Percentiles rank a stretch among this genome's conserved stretches.
These are phyloP conservation scores for Trematomus loennbergii DNA, from an alignment of 2,113 vertebrate species.

Conservation along the genomic window DNA sequence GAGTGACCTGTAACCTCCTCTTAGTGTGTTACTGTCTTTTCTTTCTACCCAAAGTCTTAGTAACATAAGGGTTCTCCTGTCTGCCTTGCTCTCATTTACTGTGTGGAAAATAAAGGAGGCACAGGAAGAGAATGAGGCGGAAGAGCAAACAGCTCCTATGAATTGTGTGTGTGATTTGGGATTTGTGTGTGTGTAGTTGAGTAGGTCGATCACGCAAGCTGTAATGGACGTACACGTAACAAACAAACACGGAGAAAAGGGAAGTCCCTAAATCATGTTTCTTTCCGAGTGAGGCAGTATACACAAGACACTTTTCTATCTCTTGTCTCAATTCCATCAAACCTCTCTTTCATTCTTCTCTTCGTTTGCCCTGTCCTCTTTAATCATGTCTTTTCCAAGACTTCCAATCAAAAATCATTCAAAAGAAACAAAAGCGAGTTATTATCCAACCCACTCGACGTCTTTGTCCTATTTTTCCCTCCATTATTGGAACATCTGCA, in stretches of 20 bases:
- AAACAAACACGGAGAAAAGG: slow-evolving; percentile 6
- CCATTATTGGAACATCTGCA: neutral
- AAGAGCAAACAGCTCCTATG: slow-evolving; percentile 49
- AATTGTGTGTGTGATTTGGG: slow-evolving; percentile 43
- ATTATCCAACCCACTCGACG: neutral
- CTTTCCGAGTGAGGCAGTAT: neutral
- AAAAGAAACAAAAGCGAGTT: neutral
- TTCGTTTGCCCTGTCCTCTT: too few species aligned
- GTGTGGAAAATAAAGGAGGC: slow-evolving; percentile 46
- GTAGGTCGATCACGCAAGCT: slow-evolving; percentile 2
- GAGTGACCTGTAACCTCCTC: neutral
- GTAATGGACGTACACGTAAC: slow-evolving; percentile 18
- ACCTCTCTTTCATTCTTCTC: too few species aligned
- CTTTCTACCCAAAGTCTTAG: slow-evolving; percentile 20
- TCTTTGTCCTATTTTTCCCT: neutral
- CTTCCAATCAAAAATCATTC: neutral
- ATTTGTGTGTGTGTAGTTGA: slow-evolving; percentile 32
- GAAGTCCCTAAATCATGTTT: slow-evolving; percentile 28
- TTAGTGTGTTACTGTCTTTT: neutral
- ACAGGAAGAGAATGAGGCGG: slow-evolving; percentile 51
- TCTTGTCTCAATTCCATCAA: too few species aligned
- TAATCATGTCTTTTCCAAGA: neutral
- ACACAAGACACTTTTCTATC: neutral
- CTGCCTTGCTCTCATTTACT: slow-evolving; percentile 49
- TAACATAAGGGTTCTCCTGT: slow-evolving; percentile 58